phyloP scores from a whole-genome alignment of 2,113 vertebrate genomes.

The Callaeas wilsoni region DNA sequence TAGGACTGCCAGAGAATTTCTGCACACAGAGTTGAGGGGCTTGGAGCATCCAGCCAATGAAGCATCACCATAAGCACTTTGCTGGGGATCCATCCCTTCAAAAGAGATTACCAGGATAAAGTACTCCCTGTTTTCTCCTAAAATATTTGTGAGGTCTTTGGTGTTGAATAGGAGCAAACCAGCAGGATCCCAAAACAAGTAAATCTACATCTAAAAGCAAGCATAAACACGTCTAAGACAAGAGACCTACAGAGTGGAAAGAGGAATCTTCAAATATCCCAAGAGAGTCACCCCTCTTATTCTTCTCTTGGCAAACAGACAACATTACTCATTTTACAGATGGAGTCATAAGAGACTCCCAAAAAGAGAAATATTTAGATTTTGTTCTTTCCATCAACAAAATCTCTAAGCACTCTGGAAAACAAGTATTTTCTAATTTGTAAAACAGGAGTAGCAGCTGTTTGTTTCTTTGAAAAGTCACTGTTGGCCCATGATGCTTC shows the following conservation, averaged over 20 bases:
- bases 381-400: neutral
- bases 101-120: neutral
- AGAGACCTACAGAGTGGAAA: neutral
- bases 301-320: neutral
- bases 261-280: neutral
- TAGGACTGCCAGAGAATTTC: neutral
- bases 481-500: neutral
- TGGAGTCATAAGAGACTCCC: neutral
- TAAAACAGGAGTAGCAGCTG: constrained; percentile 7
- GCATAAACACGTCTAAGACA: neutral
- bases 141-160: neutral
- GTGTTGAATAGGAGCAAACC: neutral
- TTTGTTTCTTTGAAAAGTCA: constrained; percentile 5
- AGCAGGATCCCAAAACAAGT: neutral
- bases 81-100: neutral
- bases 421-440: neutral
- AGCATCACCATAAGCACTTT: neutral
- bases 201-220: neutral
- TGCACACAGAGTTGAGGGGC: neutral
- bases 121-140: neutral
- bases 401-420: neutral
- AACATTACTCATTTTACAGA: neutral
- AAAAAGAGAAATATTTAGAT: neutral
- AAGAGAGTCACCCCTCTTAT: neutral
- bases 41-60: neutral